phyloP scores from a whole-genome alignment of 1,140 invertebrate species.

The Meteorus sp. region DNA sequence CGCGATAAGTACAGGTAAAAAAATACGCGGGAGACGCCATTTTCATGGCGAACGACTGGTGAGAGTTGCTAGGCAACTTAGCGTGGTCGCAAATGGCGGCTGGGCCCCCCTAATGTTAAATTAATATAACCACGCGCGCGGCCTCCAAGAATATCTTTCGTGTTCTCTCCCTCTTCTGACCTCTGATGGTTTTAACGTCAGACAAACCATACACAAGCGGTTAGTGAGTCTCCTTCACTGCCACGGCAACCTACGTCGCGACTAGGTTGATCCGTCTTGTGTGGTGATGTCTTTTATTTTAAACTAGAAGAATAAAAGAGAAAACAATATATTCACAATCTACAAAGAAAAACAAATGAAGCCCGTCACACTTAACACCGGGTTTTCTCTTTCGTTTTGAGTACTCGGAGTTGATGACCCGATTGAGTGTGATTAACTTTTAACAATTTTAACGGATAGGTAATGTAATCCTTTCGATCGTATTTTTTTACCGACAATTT shows the following conservation, averaged over 20 bases:
- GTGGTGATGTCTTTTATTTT: background rate
- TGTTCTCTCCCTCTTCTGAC: constrained; percentile 17
- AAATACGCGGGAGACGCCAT: too few relatives aligned
- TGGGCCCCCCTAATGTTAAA: constrained; percentile 15
- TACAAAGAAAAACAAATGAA: background rate
- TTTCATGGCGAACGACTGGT: background rate
- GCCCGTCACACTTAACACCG: too few relatives aligned
- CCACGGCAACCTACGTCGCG: constrained; percentile 13
- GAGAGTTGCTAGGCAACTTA: constrained; percentile 19
- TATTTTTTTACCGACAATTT: too few relatives aligned
- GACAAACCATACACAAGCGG: constrained; percentile 9
- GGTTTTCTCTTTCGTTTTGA: too few relatives aligned
- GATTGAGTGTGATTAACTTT: too few relatives aligned
- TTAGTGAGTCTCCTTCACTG: constrained; percentile 14
- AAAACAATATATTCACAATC: background rate
- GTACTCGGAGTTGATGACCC: too few relatives aligned
- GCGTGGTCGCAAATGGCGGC: background rate
- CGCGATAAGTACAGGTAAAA: background rate
- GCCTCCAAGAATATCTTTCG: constrained; percentile 24
- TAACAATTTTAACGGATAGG: too few relatives aligned
- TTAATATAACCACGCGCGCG: constrained; percentile 24
- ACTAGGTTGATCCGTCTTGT: constrained; percentile 16
- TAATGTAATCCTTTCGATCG: too few relatives aligned
- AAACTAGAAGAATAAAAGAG: background rate
- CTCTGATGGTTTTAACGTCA: constrained; percentile 10